These are phyloP conservation scores for Pseudorhiza aurosa DNA, from an alignment of 30 jellyfish, hydroid and myxozoan species.

Conservation along the genomic window DNA sequence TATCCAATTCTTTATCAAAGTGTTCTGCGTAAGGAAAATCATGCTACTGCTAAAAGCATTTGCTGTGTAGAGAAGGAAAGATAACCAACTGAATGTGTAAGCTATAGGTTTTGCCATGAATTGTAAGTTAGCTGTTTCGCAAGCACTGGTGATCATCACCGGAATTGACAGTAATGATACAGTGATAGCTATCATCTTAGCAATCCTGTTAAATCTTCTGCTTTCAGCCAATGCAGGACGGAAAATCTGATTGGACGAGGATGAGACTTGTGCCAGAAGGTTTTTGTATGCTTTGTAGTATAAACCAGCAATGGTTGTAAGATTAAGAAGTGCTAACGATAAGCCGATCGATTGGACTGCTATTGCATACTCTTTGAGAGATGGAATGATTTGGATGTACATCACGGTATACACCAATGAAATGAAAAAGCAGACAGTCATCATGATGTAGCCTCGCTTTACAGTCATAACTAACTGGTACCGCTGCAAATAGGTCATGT, in stretches of 20 bases:
- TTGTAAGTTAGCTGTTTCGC: neutral
- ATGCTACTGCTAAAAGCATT: neutral
- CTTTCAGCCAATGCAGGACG: neutral
- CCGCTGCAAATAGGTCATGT: conserved; percentile 13
- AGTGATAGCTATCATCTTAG: neutral
- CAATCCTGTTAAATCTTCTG: neutral
- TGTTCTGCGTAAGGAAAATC: neutral
- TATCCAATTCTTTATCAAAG: neutral
- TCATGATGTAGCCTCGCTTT: neutral
- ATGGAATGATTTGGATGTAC: no score
- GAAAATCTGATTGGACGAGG: neutral
- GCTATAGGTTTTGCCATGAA: neutral
- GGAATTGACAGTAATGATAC: neutral
- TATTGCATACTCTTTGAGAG: no score
- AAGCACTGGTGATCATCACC: neutral
- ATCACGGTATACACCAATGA: no score
- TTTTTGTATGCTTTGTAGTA: conserved; percentile 6
- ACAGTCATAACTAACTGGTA: conserved; percentile 9
- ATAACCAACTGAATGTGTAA: neutral
- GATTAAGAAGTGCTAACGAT: no score
- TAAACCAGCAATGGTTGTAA: neutral
- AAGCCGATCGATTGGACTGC: no score
- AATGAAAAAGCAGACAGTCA: neutral
- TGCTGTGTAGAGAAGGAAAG: neutral
- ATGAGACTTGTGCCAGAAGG: neutral